Conservation (phyloP, 2,888 invertebrate species). For the Tetrapedia diversipes region DNA sequence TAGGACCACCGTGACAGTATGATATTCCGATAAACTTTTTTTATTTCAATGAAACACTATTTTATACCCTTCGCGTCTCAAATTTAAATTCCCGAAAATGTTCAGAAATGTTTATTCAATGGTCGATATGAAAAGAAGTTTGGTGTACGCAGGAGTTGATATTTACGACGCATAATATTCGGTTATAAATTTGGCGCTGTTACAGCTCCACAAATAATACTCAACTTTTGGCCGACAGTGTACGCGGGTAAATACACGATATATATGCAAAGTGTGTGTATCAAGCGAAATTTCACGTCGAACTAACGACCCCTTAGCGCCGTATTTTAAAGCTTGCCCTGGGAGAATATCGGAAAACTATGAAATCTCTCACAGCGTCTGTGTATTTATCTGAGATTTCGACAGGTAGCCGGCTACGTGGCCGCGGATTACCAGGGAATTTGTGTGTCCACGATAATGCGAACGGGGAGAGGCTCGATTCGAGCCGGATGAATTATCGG, state of each 20-base stretch:
- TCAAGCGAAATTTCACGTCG: slow-evolving; percentile 55
- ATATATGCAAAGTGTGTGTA: slow-evolving; percentile 57
- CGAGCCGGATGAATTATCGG: slow-evolving; percentile 20
- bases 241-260: slow-evolving; percentile 59
- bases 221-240: no score
- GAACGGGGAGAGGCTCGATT: background rate
- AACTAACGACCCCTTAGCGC: slow-evolving; percentile 60
- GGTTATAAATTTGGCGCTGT: no score
- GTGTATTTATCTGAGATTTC: slow-evolving; percentile 13
- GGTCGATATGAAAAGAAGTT: no score
- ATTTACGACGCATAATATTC: no score
- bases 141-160: no score
- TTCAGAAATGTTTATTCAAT: no score
- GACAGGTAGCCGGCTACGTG: slow-evolving; percentile 2
- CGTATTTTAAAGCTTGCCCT: slow-evolving; percentile 47
- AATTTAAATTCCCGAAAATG: no score
- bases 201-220: no score
- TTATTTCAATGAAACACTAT: no score
- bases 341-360: slow-evolving; percentile 53
- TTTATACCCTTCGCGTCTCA: no score
- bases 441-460: slow-evolving; percentile 12
- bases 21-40: no score
- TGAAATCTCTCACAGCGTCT: slow-evolving; percentile 33
- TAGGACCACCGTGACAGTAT: no score
- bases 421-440: slow-evolving; percentile 28